These are phyloP conservation scores for Alouatta palliata DNA, from an alignment of 2,113 vertebrate species.

Conservation along the genomic window DNA sequence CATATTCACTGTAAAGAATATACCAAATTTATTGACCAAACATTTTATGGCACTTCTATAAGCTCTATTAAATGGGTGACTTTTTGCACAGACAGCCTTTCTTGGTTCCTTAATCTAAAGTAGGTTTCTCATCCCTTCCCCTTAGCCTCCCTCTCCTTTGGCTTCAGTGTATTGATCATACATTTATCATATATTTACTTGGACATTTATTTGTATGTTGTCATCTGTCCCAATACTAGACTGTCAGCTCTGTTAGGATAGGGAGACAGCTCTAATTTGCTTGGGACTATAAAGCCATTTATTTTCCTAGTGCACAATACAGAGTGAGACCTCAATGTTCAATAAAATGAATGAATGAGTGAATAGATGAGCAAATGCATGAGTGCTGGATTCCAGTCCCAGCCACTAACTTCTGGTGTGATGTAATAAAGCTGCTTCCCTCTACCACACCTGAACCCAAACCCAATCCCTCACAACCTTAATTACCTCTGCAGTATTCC, in stretches of 20 bases:
- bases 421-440: background rate
- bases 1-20: background rate
- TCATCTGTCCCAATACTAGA: background rate
- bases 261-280: background rate
- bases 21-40: background rate
- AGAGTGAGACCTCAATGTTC: background rate
- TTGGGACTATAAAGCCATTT: background rate
- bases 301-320: background rate
- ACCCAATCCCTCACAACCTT: background rate
- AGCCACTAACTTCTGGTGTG: background rate
- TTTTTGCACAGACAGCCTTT: background rate
- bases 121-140: background rate
- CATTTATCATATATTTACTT: background rate
- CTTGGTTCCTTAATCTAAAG: background rate
- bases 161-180: background rate
- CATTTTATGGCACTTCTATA: background rate
- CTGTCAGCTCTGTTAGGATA: background rate
- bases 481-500: background rate
- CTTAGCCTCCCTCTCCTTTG: background rate
- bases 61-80: background rate
- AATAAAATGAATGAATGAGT: background rate
- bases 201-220: background rate
- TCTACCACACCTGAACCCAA: background rate
- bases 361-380: background rate
- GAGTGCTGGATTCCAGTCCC: background rate